A percentile compares a stretch with the other conserved stretches of the same genome.
Evolutionary conservation across 2,888 invertebrate species (phyloP).

Genomic region (Clepsis dumicolana): DNA sequence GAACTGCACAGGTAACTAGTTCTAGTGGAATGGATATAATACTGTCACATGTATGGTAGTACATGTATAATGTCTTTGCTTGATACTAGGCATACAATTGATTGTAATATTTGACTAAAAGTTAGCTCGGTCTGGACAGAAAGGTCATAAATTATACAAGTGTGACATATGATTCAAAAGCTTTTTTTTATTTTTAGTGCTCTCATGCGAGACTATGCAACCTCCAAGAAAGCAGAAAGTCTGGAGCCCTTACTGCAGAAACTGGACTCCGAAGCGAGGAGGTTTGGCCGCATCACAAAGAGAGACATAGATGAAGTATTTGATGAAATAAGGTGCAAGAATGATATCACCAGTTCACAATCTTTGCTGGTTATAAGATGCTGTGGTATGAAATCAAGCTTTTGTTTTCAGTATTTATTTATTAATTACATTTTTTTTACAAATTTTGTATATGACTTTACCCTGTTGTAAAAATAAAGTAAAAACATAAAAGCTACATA

Average conservation of each 20-base stretch:
- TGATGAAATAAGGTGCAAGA: conserved; percentile 89
- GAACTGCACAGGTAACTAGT: too few relatives aligned
- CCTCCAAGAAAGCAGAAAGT: conserved; percentile 85
- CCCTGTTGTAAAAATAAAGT: too few relatives aligned
- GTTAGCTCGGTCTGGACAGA: too few relatives aligned
- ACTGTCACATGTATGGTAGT: too few relatives aligned
- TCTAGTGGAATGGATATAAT: too few relatives aligned
- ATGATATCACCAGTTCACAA: conserved; percentile 91
- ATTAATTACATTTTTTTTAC: too few relatives aligned
- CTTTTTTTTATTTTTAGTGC: conserved; percentile 77
- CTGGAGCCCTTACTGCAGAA: conserved; percentile 89
- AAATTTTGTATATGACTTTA: too few relatives aligned
- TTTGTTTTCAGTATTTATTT: background rate
- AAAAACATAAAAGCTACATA: too few relatives aligned
- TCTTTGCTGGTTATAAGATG: conserved; percentile 92
- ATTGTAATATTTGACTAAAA: too few relatives aligned
- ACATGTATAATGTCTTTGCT: too few relatives aligned
- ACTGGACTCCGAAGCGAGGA: conserved; percentile 89
- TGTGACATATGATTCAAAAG: background rate
- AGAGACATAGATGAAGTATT: conserved; percentile 92
- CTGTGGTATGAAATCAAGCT: conserved; percentile 86
- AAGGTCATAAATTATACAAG: too few relatives aligned
- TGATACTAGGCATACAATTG: too few relatives aligned
- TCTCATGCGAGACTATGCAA: conserved; percentile 83
- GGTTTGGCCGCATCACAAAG: conserved; percentile 90